phyloP scores from a whole-genome alignment of 2,888 invertebrate species.

The Scelioninae gen. 1 region DNA sequence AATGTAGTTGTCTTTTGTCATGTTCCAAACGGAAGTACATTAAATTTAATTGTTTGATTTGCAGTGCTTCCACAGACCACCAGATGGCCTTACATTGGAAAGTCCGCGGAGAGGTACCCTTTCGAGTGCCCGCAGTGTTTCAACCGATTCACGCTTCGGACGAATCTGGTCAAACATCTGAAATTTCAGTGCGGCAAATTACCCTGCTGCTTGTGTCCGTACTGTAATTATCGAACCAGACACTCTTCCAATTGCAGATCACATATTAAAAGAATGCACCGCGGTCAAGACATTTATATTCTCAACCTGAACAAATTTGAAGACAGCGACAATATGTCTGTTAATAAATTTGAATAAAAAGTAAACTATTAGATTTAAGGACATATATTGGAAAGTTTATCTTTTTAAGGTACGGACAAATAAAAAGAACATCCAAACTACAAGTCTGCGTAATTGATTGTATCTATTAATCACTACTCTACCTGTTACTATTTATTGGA shows the following conservation, averaged over 20 bases:
- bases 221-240: conserved; percentile 81
- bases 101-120: conserved; percentile 1
- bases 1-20: too few relatives aligned
- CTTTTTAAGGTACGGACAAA: neutral
- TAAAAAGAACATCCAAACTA: neutral
- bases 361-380: too few relatives aligned
- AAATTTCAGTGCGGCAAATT: conserved; percentile 82
- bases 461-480: neutral
- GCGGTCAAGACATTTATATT: conserved; percentile 76
- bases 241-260: conserved; percentile 81
- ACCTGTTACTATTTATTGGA: conserved; percentile 21
- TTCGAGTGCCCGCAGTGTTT: conserved; percentile 26
- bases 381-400: neutral
- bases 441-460: conserved; percentile 4
- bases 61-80: neutral
- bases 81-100: neutral
- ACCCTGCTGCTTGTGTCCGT: conserved; percentile 82
- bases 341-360: too few relatives aligned
- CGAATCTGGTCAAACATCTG: conserved; percentile 59
- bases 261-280: conserved; percentile 80
- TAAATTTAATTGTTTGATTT: conserved; percentile 28
- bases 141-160: conserved; percentile 34
- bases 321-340: too few relatives aligned
- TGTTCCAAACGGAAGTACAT: too few relatives aligned
- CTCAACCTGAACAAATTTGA: conserved; percentile 72